Evolutionary conservation across 2,113 vertebrate genomes (phyloP), one percentile per base, ranked within the genome.

Genomic region (Tachysurus vachellii): DNA sequence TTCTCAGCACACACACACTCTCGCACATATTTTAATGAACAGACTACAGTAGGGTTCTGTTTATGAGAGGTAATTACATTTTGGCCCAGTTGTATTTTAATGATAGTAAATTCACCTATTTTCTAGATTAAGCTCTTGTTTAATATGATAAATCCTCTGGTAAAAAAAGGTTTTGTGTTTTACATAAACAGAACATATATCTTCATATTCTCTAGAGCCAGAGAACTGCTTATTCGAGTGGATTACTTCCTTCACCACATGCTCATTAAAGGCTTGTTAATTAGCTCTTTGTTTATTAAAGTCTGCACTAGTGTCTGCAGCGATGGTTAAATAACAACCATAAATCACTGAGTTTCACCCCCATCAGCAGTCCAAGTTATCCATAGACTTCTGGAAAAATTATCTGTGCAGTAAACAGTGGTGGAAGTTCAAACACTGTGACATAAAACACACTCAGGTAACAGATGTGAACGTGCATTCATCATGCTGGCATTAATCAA

Each of bases 401-500:
- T 4, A 68, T 7, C 56, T 61, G 23, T 62, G 5, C 9, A 64
- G n/a, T 26, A 50, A 85, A 77, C 84, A 85, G 36, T 54, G 84
- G 17, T 23, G 26, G 26, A 77, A 64, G 17, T 28, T 80, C 53
- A 21, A 85, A 62, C 54, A 84, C 50, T 83, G 61, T 44, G 57
- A 53, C 64, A 54, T 26, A 17, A 44, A 21, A 17, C 19, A 21
- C 47, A 23, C 28, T 13, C 66, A 16, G 28, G 75, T 2, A 13
- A 77, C 47, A 10, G 70, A 86, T 53, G 53, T 44, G 12, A 81
- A 59, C 59, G 79, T 36, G 28, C 71, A 73, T 84, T 83, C 88
- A 80, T n/a, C 26, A 86, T 44, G 16, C 42, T 84, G 79, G 16
- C 59, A 75, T 26, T 50, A 47, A 83, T 83, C 87, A 92, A 91